Conservation (phyloP, 1,140 invertebrate species). For the Cyphomyrmex costatus region DNA sequence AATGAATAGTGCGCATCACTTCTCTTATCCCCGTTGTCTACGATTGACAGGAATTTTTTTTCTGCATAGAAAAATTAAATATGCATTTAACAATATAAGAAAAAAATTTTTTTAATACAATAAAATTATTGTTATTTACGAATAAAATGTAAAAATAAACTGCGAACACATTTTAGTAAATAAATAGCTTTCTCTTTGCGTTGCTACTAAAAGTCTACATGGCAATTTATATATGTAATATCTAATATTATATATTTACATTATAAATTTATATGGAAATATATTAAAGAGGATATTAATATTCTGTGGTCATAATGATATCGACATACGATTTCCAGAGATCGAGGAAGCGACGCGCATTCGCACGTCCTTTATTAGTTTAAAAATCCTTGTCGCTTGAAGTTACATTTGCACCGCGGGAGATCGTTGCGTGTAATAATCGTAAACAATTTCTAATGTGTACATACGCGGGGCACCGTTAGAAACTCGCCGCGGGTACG, state of each 20-base stretch:
- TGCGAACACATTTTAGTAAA: too few species aligned
- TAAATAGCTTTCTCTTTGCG: too few species aligned
- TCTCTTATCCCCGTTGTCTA: background rate
- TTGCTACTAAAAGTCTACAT: too few species aligned
- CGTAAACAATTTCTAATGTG: constrained; percentile 54
- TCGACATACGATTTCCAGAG: background rate
- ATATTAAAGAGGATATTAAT: background rate
- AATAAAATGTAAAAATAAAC: too few species aligned
- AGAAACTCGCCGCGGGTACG: constrained; percentile 27
- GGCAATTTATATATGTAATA: too few species aligned
- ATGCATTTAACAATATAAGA: background rate
- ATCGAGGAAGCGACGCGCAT: background rate
- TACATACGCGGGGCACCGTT: constrained; percentile 51
- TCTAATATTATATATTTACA: background rate
- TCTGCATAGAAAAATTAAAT: background rate
- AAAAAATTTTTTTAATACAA: background rate
- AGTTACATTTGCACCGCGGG: constrained; percentile 33
- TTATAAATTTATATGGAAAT: constrained; percentile 9
- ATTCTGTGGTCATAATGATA: background rate
- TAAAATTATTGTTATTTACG: background rate
- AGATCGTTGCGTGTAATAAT: constrained; percentile 42
- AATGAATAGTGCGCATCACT: background rate
- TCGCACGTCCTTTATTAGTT: background rate
- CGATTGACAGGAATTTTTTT: background rate
- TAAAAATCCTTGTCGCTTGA: constrained; percentile 12